Base-by-base conservation (phyloP, 2,888 invertebrate species). In the Amblyteles armatorius region DNA sequence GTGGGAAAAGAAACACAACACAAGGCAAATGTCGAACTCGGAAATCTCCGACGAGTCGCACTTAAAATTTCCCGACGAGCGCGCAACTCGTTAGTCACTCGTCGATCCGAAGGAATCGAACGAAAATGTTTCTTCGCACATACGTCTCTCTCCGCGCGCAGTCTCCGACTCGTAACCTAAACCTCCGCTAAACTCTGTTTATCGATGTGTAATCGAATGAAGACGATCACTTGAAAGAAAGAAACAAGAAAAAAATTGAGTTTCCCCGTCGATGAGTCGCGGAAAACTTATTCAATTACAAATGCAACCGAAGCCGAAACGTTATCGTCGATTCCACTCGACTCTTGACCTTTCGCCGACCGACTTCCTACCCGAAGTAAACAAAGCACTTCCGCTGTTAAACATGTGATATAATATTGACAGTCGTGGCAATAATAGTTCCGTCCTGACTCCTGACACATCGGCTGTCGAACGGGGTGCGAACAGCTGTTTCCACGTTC, bases 281-380 rank as follows among this genome's bases (percentile, higher is more conserved):
- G 26, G 22, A 57, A 57, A 26, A 22, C 11, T 9, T 26, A 22
- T 57, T 57, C 26, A 22, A 26, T 57, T 57, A 57, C 22, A 22
- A 22, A 57, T 26, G 57, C 57, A 26, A 57, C 57, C 3, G 4
- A 26, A 2, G 22, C 11, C 11, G 26, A 4, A 57, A 11, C 57
- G 57, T 57, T 22, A 57, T 57, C 26, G 57, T 3, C 26, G 22
- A 9, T 11, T 9, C 22, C 9, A 13, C 57, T 9, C 57, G 57
- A 57, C 57, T 26, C 57, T 57, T 57, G 57, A 57, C 57, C 57
- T 57, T 57, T 57, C 11, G 6, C 19, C 19, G 57, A 57, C 26
- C 16, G 57, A 11, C 6, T 57, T 26, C 3, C 57, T 2, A 26
- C 57, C 26, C 57, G 6, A 57, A 26, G 57, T 57, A 57, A 57